These are phyloP conservation scores for Temnothorax unifasciatus DNA, from an alignment of 2,888 invertebrate species.

Conservation along the genomic window DNA sequence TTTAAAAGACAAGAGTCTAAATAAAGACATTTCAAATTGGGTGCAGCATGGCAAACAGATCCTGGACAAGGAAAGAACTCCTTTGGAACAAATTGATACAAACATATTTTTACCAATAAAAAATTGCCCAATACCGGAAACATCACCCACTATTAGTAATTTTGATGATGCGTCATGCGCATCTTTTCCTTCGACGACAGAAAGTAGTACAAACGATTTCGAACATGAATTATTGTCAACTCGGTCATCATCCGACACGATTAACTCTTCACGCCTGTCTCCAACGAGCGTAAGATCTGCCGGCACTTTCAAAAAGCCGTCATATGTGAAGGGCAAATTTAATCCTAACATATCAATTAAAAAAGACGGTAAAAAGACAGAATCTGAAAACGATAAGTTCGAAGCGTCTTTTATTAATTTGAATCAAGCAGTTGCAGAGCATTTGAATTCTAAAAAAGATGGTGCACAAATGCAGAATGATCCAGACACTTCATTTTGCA, in stretches of 20 bases:
- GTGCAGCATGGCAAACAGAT: no score
- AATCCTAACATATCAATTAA: not conserved
- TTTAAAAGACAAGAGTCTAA: not conserved
- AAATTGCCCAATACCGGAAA: no score
- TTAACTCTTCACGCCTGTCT: not conserved
- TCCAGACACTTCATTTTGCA: conserved; percentile 15
- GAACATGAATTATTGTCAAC: not conserved
- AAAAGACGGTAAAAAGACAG: not conserved
- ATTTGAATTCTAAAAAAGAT: conserved; percentile 5
- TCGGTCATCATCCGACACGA: not conserved
- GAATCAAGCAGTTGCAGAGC: not conserved
- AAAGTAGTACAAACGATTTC: not conserved
- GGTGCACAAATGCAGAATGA: conserved; percentile 13
- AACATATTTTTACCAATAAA: no score
- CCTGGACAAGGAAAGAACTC: no score
- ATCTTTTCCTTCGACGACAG: not conserved
- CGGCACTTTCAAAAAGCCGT: not conserved
- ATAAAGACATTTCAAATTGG: not conserved
- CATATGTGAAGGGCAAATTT: conserved; percentile 8
- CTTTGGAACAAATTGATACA: not conserved
- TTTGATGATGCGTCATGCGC: no score
- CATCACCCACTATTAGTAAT: no score
- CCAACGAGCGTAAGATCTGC: not conserved
- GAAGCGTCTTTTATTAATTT: not conserved
- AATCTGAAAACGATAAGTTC: not conserved